These are phyloP conservation scores for Drosophila greeni DNA, from an alignment of 2,888 invertebrate species.

Conservation along the genomic window DNA sequence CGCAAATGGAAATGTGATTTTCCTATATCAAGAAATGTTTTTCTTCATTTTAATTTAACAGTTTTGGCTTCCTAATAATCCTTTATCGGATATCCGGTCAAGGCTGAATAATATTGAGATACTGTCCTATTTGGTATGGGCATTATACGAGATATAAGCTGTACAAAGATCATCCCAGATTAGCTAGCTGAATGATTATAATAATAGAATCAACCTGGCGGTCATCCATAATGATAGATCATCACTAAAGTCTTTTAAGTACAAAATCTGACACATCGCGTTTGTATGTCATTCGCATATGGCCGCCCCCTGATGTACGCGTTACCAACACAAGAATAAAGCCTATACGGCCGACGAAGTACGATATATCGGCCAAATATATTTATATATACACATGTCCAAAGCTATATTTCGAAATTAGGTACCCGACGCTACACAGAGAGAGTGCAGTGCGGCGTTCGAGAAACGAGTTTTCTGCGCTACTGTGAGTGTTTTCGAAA, in stretches of 20 bases:
- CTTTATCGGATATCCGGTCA: too few relatives aligned
- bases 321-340: constrained; percentile 30
- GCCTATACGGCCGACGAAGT: constrained; percentile 19
- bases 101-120: not conserved
- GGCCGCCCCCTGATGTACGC: not conserved
- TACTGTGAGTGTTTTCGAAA: constrained; percentile 48
- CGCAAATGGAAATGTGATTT: not conserved
- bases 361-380: constrained; percentile 36
- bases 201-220: constrained; percentile 12
- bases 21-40: not conserved
- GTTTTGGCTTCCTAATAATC: not conserved
- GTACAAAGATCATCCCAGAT: not conserved
- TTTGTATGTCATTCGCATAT: constrained; percentile 11
- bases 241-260: constrained; percentile 18
- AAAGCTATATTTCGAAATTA: constrained; percentile 38
- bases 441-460: constrained; percentile 4
- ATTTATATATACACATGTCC: constrained; percentile 26
- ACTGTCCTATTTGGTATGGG: not conserved
- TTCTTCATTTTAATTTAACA: not conserved
- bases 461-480: constrained; percentile 32
- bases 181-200: not conserved
- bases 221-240: constrained; percentile 16
- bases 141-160: too few relatives aligned
- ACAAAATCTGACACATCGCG: constrained; percentile 10
- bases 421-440: constrained; percentile 10